Conservation (phyloP, 2,113 vertebrate genomes). For the Dryoscopus gambensis region DNA sequence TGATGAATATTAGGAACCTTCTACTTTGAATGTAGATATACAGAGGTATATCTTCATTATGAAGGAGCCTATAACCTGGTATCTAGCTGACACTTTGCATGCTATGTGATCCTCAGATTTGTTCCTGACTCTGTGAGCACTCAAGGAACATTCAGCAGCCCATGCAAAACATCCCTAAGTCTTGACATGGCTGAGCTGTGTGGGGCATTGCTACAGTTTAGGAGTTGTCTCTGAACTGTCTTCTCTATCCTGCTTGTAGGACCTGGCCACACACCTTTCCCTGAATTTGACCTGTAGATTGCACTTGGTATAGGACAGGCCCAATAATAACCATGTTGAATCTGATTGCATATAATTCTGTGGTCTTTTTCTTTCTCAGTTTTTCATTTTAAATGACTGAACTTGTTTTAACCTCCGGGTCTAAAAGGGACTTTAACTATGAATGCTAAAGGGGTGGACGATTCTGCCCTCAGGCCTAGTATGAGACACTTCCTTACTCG, state of each 20-base stretch:
- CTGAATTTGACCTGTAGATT: background rate
- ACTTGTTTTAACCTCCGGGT: background rate
- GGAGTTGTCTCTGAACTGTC: background rate
- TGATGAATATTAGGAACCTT: background rate
- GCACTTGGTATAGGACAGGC: background rate
- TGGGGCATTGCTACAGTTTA: background rate
- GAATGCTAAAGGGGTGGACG: background rate
- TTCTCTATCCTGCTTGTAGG: background rate
- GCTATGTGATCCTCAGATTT: background rate
- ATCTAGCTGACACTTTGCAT: background rate
- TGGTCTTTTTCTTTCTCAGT: background rate
- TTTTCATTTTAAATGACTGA: background rate
- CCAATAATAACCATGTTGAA: background rate
- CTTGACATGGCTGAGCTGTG: background rate
- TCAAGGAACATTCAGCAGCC: background rate
- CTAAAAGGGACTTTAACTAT: background rate
- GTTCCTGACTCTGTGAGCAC: background rate
- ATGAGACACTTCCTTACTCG: background rate
- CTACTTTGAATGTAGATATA: background rate
- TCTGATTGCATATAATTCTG: background rate
- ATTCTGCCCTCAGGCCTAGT: background rate
- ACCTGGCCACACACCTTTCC: background rate
- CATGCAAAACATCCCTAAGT: background rate
- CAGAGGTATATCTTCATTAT: background rate
- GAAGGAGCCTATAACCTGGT: background rate